These are phyloP conservation scores for Micronisus gabar DNA, from an alignment of 2,113 vertebrate genomes.

Conservation along the genomic window DNA sequence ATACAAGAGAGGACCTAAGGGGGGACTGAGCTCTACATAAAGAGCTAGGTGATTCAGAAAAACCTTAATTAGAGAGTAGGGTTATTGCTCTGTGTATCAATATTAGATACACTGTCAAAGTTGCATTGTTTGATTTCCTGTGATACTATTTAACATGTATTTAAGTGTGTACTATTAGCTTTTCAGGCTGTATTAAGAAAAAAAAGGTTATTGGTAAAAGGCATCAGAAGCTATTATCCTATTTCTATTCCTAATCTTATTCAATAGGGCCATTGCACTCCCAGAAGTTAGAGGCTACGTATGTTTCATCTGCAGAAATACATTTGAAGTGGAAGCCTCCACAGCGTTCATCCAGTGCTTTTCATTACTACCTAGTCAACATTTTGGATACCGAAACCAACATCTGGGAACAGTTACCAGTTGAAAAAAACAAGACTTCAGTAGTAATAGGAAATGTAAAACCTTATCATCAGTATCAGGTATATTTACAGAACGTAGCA, in stretches of 20 bases:
- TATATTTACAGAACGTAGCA: conserved; percentile 76
- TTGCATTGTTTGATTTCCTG: neutral
- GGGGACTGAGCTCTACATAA: too few species aligned
- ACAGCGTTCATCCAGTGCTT: conserved; percentile 10
- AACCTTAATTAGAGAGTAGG: neutral
- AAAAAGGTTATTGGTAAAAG: neutral
- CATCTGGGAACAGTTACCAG: conserved; percentile 34
- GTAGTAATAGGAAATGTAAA: conserved; percentile 67
- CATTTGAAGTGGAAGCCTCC: conserved; percentile 74
- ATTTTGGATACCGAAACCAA: conserved; percentile 68
- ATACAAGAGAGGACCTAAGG: too few species aligned
- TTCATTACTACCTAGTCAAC: conserved; percentile 74
- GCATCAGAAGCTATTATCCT: neutral
- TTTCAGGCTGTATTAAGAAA: neutral
- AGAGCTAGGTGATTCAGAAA: neutral
- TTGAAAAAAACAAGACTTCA: conserved; percentile 65
- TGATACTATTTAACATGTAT: neutral
- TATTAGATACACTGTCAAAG: neutral
- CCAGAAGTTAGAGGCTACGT: conserved; percentile 62
- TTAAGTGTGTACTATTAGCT: neutral
- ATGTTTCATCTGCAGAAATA: conserved; percentile 74
- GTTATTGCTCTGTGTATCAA: neutral
- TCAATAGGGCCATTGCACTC: conserved; percentile 75
- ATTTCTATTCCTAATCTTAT: neutral
- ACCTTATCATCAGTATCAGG: conserved; percentile 77